phyloP scores from a whole-genome alignment of 1,140 invertebrate genomes.

The Mycetomoellerius zeteki region DNA sequence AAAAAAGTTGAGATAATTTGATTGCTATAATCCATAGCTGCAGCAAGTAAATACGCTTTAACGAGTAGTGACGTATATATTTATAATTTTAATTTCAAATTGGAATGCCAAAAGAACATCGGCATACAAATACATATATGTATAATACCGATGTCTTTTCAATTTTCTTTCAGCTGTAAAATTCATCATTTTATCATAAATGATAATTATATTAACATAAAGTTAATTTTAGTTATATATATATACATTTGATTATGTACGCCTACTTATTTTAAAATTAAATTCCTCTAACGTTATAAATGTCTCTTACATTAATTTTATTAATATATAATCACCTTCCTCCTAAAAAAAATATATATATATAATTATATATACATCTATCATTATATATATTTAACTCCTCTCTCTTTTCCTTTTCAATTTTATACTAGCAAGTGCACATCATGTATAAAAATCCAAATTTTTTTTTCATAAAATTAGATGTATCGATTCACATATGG shows the following conservation, averaged over 20 bases:
- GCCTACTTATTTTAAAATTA: not conserved
- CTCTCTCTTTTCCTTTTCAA: not conserved
- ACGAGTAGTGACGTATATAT: not conserved
- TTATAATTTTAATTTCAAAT: slow-evolving; percentile 4
- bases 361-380: not conserved
- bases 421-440: not conserved
- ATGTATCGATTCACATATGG: not conserved
- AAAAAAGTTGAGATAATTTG: not conserved
- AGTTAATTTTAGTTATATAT: not conserved
- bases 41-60: not conserved
- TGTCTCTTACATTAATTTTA: not conserved
- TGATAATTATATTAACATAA: not conserved
- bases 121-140: not conserved
- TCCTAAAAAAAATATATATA: not conserved
- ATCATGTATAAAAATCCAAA: not conserved
- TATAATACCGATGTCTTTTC: not conserved
- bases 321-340: not conserved
- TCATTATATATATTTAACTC: not conserved
- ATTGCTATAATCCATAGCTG: not conserved
- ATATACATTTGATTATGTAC: too few species aligned
- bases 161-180: not conserved
- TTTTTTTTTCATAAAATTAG: not conserved
- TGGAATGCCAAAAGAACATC: not conserved
- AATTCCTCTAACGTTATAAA: not conserved
- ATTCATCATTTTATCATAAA: slow-evolving; percentile 17